phyloP scores from a whole-genome alignment of 2,113 vertebrate species.

The Odontesthes bonariensis region DNA sequence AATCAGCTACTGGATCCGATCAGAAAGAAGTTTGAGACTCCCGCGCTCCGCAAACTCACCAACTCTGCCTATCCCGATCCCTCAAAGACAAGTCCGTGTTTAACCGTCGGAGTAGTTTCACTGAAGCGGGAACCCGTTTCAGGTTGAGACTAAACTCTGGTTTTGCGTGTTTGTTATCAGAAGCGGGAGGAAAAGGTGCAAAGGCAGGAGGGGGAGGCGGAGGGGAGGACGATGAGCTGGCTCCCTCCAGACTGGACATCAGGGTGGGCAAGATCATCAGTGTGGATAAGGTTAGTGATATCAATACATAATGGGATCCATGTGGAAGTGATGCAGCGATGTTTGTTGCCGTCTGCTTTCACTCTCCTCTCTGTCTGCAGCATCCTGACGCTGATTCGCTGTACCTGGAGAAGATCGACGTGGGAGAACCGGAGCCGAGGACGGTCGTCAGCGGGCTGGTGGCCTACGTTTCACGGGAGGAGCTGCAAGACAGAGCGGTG shows the following conservation, averaged over 20 bases:
- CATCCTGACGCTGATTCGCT: conserved; percentile 94
- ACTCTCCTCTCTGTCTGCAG: conserved; percentile 65
- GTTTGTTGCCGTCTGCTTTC: too few relatives aligned
- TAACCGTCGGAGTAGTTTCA: not conserved
- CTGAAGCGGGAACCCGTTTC: not conserved
- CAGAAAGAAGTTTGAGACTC: conserved; percentile 91
- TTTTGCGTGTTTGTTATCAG: conserved; percentile 71
- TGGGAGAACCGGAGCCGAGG: conserved; percentile 91
- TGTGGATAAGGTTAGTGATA: conserved; percentile 88
- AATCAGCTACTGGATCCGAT: conserved; percentile 95
- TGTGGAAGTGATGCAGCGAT: not conserved
- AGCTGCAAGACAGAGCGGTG: conserved; percentile 90
- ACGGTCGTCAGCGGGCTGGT: conserved; percentile 96
- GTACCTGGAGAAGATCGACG: conserved; percentile 94
- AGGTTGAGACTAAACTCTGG: not conserved
- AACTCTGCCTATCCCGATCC: conserved; percentile 88
- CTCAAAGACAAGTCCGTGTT: conserved; percentile 89
- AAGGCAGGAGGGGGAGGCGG: conserved; percentile 77
- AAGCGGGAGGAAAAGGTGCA: conserved; percentile 82
- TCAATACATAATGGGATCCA: not conserved
- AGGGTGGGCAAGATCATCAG: conserved; percentile 93
- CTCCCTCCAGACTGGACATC: conserved; percentile 93
- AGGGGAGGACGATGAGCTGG: conserved; percentile 84
- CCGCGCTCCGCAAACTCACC: conserved; percentile 90
- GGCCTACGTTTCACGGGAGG: conserved; percentile 87